phyloP scores from a whole-genome alignment of 2,888 invertebrate genomes.

The Cephalotes varians region DNA sequence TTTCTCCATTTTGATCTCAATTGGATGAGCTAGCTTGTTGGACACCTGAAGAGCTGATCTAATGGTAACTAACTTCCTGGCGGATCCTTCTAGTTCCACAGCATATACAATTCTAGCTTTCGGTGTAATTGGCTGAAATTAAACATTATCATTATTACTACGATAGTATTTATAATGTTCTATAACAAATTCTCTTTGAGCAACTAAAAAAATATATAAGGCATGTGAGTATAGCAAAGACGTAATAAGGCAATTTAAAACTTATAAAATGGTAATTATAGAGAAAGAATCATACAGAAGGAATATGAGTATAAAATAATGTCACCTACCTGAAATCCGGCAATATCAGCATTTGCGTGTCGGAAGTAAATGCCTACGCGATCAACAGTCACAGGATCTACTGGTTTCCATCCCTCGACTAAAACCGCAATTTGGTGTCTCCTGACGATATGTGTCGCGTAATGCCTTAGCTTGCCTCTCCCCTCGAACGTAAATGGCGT shows the following conservation, averaged over 20 bases:
- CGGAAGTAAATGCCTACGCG: slow-evolving; percentile 97
- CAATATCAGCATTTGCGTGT: slow-evolving; percentile 86
- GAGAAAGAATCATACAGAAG: too few relatives aligned
- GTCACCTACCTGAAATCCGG: slow-evolving; percentile 71
- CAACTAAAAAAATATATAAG: not conserved
- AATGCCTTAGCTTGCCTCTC: slow-evolving; percentile 90
- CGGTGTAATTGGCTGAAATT: slow-evolving; percentile 71
- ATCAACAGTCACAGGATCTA: slow-evolving; percentile 97
- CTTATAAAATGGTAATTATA: not conserved
- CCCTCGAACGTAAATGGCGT: slow-evolving; percentile 95
- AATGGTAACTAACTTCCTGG: slow-evolving; percentile 96
- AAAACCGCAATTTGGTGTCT: slow-evolving; percentile 95
- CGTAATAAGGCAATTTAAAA: not conserved
- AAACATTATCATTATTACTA: slow-evolving; percentile 23
- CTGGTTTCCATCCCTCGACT: slow-evolving; percentile 95
- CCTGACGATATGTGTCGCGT: slow-evolving; percentile 91
- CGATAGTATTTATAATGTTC: slow-evolving; percentile 1
- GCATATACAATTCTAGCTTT: slow-evolving; percentile 95
- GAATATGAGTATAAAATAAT: not conserved
- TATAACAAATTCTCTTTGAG: slow-evolving; percentile 5
- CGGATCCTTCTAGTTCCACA: slow-evolving; percentile 96
- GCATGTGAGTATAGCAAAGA: not conserved
- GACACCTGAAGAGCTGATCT: slow-evolving; percentile 94
- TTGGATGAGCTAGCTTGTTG: slow-evolving; percentile 91
- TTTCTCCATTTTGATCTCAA: slow-evolving; percentile 91